These are phyloP conservation scores for Aspidoscelis tigris DNA, from an alignment of 2,113 vertebrate species.

Conservation along the genomic window DNA sequence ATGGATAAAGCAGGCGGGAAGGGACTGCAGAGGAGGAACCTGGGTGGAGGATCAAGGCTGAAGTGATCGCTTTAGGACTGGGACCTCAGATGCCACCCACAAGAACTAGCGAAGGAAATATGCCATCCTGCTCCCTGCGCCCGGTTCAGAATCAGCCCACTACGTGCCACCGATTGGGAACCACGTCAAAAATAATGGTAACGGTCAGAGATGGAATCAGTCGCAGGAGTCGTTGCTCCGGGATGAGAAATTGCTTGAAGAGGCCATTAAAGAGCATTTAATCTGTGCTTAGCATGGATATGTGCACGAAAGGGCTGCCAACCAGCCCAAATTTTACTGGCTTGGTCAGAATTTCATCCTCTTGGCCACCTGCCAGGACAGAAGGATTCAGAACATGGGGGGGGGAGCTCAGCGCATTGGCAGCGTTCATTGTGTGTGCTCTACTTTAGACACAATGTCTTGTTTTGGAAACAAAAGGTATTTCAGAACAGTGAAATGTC, in stretches of 20 bases:
- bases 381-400: neutral
- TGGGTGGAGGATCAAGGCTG: conserved; percentile 18
- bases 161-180: neutral
- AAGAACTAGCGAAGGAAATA: neutral
- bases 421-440: neutral
- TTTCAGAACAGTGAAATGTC: neutral
- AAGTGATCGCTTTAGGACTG: neutral
- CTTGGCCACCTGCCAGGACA: neutral
- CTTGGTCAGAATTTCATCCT: conserved; percentile 2
- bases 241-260: neutral
- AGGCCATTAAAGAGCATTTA: neutral
- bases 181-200: neutral
- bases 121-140: neutral
- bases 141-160: neutral
- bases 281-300: neutral
- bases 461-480: neutral
- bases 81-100: neutral
- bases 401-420: neutral
- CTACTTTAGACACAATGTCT: neutral
- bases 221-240: neutral
- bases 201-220: neutral
- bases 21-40: conserved; percentile 3
- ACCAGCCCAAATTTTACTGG: neutral
- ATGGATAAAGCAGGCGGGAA: conserved; percentile 16
- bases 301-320: neutral